Evolutionary conservation across 30 jellyfish, hydroid and myxozoan species (phyloP).

Genomic region (Pseudorhiza aurosa): DNA sequence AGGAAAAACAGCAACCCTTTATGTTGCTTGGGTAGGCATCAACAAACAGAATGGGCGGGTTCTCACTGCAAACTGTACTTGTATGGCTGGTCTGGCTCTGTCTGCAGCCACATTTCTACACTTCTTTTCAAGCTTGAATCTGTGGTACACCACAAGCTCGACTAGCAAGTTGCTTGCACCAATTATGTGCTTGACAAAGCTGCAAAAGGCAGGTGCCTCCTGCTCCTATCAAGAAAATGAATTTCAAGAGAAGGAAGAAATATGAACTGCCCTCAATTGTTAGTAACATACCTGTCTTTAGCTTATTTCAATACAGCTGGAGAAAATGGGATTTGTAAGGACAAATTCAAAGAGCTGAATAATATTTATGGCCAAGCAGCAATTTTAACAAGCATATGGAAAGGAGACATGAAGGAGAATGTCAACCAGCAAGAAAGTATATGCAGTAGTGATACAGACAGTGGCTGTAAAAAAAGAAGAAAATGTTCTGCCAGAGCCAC

Average conservation of each 20-base stretch:
- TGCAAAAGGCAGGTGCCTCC: no score
- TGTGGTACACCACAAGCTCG: no score
- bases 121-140: conserved; percentile 35
- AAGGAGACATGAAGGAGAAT: neutral
- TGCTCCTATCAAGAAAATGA: no score
- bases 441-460: no score
- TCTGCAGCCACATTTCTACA: conserved; percentile 57
- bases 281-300: no score
- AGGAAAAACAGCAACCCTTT: conserved; percentile 42
- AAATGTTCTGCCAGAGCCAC: no score
- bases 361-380: neutral
- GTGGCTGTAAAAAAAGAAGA: neutral
- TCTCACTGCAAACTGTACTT: conserved; percentile 62
- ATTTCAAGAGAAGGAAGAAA: no score
- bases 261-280: no score
- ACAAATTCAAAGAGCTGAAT: conserved; percentile 8
- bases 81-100: conserved; percentile 73
- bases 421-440: conserved; percentile 9
- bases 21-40: conserved; percentile 34
- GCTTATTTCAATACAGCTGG: no score
- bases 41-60: conserved; percentile 42
- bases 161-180: no score
- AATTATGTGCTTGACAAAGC: conserved; percentile 9
- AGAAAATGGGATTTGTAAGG: conserved; percentile 18
- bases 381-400: no score